Percentiles rank a stretch among this genome's conserved stretches.
Evolutionary conservation across 2,797 vertebrate genomes (phyloP).

Genomic region (Gastrophryne carolinensis): DNA sequence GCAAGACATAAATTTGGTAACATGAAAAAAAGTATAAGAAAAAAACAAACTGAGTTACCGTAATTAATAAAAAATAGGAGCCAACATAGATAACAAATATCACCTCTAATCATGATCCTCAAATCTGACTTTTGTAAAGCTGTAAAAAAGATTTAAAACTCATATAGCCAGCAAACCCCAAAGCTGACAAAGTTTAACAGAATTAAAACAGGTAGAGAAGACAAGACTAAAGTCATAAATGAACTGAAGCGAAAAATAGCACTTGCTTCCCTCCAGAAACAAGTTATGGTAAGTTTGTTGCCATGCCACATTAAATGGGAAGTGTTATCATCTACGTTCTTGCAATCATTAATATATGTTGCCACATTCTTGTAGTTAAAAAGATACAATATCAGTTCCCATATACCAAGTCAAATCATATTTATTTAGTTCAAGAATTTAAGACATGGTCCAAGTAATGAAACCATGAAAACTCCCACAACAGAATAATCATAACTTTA

Average conservation of each 20-base stretch:
- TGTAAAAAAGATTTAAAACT: constrained; percentile 10
- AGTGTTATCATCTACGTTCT: background rate
- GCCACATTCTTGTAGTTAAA: constrained; percentile 8
- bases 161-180: constrained; percentile 5
- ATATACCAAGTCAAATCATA: background rate
- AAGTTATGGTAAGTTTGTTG: constrained; percentile 20
- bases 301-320: constrained; percentile 15
- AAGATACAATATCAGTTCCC: background rate
- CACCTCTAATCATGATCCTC: background rate
- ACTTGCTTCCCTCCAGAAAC: constrained; percentile 27
- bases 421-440: background rate
- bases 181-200: constrained; percentile 21
- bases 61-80: no score
- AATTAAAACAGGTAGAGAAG: constrained; percentile 14
- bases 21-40: no score
- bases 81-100: no score
- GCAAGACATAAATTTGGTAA: no score
- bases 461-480: background rate
- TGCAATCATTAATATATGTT: background rate
- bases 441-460: background rate
- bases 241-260: constrained; percentile 36
- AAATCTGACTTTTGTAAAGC: constrained; percentile 14
- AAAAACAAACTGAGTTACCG: no score
- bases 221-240: constrained; percentile 31
- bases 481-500: background rate